Evolutionary conservation across 2,888 invertebrate species (phyloP).

Genomic region (Orthonevra nobilis): DNA sequence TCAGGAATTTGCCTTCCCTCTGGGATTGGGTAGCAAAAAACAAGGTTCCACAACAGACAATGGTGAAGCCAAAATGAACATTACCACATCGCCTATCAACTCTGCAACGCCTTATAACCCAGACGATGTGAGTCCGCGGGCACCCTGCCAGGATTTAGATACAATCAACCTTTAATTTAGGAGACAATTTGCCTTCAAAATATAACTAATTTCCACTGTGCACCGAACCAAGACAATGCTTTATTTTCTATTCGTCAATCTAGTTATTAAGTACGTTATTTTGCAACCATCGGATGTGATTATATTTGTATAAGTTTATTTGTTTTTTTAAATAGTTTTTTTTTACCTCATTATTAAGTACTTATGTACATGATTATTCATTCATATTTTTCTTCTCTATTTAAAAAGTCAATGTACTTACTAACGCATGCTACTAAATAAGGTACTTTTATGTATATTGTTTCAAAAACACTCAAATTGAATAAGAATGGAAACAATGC

Average conservation of each 20-base stretch:
- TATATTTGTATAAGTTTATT: slow-evolving; percentile 38
- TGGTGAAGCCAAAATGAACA: slow-evolving; percentile 74
- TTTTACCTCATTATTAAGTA: slow-evolving; percentile 29
- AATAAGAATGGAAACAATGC: too few relatives aligned
- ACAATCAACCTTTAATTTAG: slow-evolving; percentile 84
- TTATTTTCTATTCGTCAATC: slow-evolving; percentile 33
- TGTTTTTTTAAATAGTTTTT: slow-evolving; percentile 24
- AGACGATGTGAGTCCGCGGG: slow-evolving; percentile 81
- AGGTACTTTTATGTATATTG: too few relatives aligned
- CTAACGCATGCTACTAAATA: too few relatives aligned
- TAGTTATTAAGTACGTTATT: slow-evolving; percentile 48
- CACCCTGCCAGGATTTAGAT: slow-evolving; percentile 87
- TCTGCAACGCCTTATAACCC: slow-evolving; percentile 71
- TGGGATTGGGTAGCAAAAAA: slow-evolving; percentile 81
- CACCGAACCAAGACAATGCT: slow-evolving; percentile 56
- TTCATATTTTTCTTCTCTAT: slow-evolving; percentile 4
- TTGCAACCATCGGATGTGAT: slow-evolving; percentile 40
- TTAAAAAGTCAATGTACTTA: too few relatives aligned
- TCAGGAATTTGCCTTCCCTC: slow-evolving; percentile 89
- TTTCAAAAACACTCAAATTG: too few relatives aligned
- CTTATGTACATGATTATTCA: too few relatives aligned
- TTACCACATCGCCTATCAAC: slow-evolving; percentile 73
- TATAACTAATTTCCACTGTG: slow-evolving; percentile 32
- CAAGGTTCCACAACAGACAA: slow-evolving; percentile 72
- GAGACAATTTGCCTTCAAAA: neutral